Base-by-base conservation (phyloP, 1,140 invertebrate genomes). In the Drosophila mojavensis region DNA sequence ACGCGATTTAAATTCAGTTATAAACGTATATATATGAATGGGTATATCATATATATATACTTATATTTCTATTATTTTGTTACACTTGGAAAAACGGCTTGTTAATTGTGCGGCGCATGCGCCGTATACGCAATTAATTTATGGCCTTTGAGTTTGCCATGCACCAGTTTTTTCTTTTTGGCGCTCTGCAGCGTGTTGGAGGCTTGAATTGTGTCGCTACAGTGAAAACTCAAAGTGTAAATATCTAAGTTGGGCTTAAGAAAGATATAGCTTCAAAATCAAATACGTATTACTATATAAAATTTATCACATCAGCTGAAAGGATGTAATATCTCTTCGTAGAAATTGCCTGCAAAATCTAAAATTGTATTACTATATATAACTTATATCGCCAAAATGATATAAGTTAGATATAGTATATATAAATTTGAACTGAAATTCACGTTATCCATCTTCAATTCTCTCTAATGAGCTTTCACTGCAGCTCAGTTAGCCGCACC, bases 61-160 rank as follows among this genome's bases (percentile, higher is more conserved):
- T 10, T 48, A 24, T 48, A 36, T 17, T 20, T 36, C 4, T n/a
- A n/a, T 36, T 2, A 30, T 47, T 60, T 60, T 56, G 41, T 59
- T 45, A 59, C 41, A 59, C 56, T 56, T 47, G 58, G 13, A 30
- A 48, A 60, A 60, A 30, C 17, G 26, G 55, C 58, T 72, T 60
- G 53, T 55, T 62, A 74, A 74, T 63, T 74, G 58, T 51, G 71
- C 58, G 58, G 69, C 69, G 63, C 65, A 74, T 56, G 58, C 65
- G 70, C 41, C 71, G 71, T 74, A 74, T 74, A 55, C 71, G 66
- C 54, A 75, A 70, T 70, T 73, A 55, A 33, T 55, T 60, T 6
- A 28, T 54, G 55, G 50, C 63, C 26, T 13, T 39, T 66, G 47
- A 13, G 36, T 39, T 39, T 39, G 36, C 36, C 36, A 39, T 39